phyloP scores from a whole-genome alignment of 2,797 vertebrate genomes.

The Gorsachius magnificus region DNA sequence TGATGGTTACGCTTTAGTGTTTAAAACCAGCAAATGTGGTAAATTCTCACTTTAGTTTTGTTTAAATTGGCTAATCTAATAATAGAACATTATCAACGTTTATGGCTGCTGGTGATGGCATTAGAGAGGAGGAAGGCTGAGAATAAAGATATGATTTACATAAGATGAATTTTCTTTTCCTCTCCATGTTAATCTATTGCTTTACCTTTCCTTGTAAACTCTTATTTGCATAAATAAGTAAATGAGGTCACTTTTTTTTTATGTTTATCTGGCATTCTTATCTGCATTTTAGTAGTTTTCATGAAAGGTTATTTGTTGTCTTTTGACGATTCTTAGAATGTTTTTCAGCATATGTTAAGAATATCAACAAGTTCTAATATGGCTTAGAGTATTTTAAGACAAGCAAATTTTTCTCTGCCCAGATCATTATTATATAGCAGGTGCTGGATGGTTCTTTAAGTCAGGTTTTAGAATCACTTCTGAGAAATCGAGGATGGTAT shows the following conservation, averaged over 20 bases:
- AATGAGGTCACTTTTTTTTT: conserved; percentile 4
- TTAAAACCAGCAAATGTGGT: neutral
- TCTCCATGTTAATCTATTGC: neutral
- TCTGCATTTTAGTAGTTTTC: neutral
- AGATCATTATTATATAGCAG: neutral
- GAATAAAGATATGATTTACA: neutral
- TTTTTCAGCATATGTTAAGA: neutral
- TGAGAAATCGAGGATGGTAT: neutral
- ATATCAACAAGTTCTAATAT: neutral
- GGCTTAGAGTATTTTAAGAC: neutral
- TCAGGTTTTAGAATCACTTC: neutral
- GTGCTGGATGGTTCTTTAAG: neutral
- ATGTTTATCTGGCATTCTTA: neutral
- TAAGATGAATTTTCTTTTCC: neutral
- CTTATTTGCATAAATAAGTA: neutral
- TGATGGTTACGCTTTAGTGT: neutral
- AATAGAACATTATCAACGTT: conserved; percentile 7
- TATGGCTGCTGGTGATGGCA: neutral
- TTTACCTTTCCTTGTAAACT: neutral
- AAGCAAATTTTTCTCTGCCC: neutral
- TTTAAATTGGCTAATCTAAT: conserved; percentile 40
- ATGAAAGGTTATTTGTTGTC: neutral
- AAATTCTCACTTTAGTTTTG: neutral
- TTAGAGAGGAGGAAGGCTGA: conserved; percentile 9
- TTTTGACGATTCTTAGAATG: neutral